A percentile compares a stretch with the other conserved stretches of the same genome.
phyloP scores from a whole-genome alignment of 2,113 vertebrate genomes.

The Dunckerocampus dactyliophorus region DNA sequence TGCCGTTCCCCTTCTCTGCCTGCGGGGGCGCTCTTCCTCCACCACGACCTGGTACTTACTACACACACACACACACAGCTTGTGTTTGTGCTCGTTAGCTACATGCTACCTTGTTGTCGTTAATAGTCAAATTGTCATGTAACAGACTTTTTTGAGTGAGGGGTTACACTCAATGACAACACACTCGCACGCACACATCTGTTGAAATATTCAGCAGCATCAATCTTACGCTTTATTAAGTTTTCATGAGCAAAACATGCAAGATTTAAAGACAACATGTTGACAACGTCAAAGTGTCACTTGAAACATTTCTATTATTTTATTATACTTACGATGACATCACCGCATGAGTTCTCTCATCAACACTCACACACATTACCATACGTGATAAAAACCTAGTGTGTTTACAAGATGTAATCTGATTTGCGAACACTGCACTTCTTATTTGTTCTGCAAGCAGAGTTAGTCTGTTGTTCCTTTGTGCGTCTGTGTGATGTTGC shows the following conservation, averaged over 20 bases:
- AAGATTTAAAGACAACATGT: conserved; percentile 5
- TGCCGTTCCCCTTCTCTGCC: conserved; percentile 76
- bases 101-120: neutral
- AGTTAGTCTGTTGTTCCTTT: too few species aligned
- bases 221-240: conserved; percentile 2
- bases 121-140: neutral
- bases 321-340: too few species aligned
- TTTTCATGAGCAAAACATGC: conserved; percentile 7
- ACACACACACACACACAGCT: conserved; percentile 5
- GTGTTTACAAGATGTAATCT: neutral
- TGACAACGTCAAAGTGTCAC: conserved; percentile 3
- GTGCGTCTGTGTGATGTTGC: too few species aligned
- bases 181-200: neutral
- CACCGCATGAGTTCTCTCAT: neutral
- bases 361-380: neutral
- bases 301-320: neutral
- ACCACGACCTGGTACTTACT: conserved; percentile 96
- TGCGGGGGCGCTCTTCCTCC: conserved; percentile 89
- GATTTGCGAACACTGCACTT: neutral
- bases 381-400: neutral
- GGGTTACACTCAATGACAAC: neutral
- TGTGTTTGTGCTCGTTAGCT: neutral
- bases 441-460: neutral
- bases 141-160: neutral
- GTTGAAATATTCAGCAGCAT: conserved; percentile 6